Evolutionary conservation across 2,888 invertebrate genomes (phyloP).

Genomic region (Acheta domesticus): DNA sequence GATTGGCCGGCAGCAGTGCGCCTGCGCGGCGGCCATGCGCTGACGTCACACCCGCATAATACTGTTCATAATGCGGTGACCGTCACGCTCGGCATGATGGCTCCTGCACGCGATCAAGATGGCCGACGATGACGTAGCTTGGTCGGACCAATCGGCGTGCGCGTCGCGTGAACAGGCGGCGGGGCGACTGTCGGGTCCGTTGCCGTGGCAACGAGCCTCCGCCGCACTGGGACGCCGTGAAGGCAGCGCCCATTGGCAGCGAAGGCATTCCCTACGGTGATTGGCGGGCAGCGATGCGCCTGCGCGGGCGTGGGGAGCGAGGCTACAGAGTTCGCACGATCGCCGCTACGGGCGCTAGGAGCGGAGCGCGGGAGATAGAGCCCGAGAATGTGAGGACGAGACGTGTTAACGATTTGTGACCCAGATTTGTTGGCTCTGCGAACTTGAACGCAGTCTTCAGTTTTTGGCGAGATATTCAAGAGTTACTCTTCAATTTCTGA

Average conservation of each 20-base stretch:
- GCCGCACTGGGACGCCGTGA: neutral
- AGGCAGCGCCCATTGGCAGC: neutral
- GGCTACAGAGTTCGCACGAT: too few relatives aligned
- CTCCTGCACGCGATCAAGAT: neutral
- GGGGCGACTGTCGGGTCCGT: neutral
- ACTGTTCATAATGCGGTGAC: neutral
- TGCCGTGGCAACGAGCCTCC: neutral
- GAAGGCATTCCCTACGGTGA: too few relatives aligned
- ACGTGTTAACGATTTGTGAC: too few relatives aligned
- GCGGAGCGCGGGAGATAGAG: too few relatives aligned
- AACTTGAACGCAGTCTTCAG: too few relatives aligned
- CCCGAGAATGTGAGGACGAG: too few relatives aligned
- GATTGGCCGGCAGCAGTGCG: neutral
- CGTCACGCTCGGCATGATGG: neutral
- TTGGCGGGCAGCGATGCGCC: too few relatives aligned
- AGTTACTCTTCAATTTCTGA: too few relatives aligned
- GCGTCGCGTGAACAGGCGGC: neutral
- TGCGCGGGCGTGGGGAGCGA: too few relatives aligned
- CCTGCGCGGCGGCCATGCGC: slow-evolving; percentile 10
- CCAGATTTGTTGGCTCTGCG: too few relatives aligned
- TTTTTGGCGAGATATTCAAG: too few relatives aligned
- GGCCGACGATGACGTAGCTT: neutral
- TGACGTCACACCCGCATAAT: slow-evolving; percentile 18
- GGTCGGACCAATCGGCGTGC: neutral
- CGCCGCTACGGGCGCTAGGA: too few relatives aligned